phyloP scores from a whole-genome alignment of 2,888 invertebrate genomes.

The Hyppa rectilinea region DNA sequence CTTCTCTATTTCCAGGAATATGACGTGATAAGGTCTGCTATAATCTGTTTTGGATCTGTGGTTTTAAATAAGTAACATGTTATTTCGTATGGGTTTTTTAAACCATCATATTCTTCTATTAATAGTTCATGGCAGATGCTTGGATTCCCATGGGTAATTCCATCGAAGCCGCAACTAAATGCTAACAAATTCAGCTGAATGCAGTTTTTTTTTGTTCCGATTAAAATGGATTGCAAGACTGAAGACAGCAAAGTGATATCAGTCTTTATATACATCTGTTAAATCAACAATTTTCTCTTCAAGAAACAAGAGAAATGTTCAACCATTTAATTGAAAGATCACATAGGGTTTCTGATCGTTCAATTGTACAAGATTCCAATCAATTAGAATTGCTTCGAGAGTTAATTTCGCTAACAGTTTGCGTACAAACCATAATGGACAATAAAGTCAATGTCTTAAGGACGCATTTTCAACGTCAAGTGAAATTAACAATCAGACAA shows the following conservation, averaged over 20 bases:
- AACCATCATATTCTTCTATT: background rate
- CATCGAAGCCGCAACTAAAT: background rate
- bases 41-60: background rate
- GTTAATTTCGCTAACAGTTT: constrained; percentile 31
- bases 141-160: background rate
- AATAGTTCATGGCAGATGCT: background rate
- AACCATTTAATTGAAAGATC: constrained; percentile 33
- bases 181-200: background rate
- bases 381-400: constrained; percentile 52
- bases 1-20: constrained; percentile 18
- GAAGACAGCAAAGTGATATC: background rate
- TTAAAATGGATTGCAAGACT: background rate
- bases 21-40: constrained; percentile 7
- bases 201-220: background rate
- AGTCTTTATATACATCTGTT: background rate
- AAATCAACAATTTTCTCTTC: background rate
- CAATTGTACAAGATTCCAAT: constrained; percentile 42
- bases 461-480: constrained; percentile 17
- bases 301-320: constrained; percentile 14
- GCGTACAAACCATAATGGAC: constrained; percentile 14
- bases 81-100: constrained; percentile 23
- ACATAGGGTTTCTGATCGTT: constrained; percentile 35
- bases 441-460: constrained; percentile 4
- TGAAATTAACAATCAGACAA: constrained; percentile 4
- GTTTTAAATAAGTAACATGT: background rate